Conservation (phyloP, 2,797 vertebrate genomes). For the Echeneis naucrates region DNA sequence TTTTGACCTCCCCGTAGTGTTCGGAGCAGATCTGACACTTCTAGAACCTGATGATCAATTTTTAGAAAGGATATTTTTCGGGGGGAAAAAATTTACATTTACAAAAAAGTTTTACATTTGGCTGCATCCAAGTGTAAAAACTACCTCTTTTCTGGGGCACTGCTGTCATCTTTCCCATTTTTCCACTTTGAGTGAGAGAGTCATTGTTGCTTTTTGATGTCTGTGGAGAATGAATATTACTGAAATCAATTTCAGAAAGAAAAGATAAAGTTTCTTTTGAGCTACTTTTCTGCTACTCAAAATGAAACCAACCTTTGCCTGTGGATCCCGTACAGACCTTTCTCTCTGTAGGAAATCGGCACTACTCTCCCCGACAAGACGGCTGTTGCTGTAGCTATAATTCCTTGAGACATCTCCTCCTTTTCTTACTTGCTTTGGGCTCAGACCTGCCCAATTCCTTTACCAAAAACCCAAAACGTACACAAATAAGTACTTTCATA, state of each 20-base stretch:
- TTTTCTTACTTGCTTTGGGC: slow-evolving; percentile 33
- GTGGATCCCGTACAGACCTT: slow-evolving; percentile 23
- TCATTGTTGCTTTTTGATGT: slow-evolving; percentile 47
- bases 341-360: slow-evolving; percentile 33
- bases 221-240: slow-evolving; percentile 43
- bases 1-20: slow-evolving; percentile 55
- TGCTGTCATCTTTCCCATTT: slow-evolving; percentile 37
- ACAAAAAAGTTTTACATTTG: neutral
- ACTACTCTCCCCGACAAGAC: slow-evolving; percentile 35
- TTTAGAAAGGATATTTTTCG: neutral
- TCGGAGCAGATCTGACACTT: slow-evolving; percentile 55
- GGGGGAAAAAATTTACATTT: neutral
- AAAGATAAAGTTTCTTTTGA: neutral
- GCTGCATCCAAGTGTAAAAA: neutral
- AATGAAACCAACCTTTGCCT: slow-evolving; percentile 53
- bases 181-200: slow-evolving; percentile 37
- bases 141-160: slow-evolving; percentile 68
- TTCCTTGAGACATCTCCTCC: slow-evolving; percentile 30
- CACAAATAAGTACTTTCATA: neutral
- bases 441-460: slow-evolving; percentile 45
- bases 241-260: neutral
- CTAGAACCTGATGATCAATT: slow-evolving; percentile 56
- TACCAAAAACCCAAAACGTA: slow-evolving; percentile 12
- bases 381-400: slow-evolving; percentile 66
- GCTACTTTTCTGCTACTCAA: neutral